A percentile compares a stretch with the other conserved stretches of the same genome.
phyloP scores from a whole-genome alignment of 2,113 vertebrate species.

The Ophthalmolycus amberensis region DNA sequence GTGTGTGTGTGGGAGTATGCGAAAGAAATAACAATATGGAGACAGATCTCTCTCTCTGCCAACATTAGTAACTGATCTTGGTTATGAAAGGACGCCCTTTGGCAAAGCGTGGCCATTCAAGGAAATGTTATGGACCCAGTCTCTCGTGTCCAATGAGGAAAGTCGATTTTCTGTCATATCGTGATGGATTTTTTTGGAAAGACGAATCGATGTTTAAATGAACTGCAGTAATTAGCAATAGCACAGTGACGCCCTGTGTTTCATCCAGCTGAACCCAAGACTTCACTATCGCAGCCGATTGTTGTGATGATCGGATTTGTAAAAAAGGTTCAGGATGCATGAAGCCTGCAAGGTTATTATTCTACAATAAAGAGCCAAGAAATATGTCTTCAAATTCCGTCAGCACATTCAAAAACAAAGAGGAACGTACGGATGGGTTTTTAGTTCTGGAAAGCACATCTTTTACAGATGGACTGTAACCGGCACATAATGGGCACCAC shows the following conservation, averaged over 20 bases:
- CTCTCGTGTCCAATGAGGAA: neutral
- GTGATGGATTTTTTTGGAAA: neutral
- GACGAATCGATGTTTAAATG: neutral
- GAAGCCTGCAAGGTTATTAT: neutral
- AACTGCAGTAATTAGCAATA: slow-evolving; percentile 14
- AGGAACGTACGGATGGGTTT: neutral
- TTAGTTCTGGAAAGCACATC: neutral
- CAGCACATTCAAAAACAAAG: neutral
- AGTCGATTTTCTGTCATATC: neutral
- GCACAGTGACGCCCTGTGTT: neutral
- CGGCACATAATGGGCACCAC: slow-evolving; percentile 4
- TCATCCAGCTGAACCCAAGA: neutral
- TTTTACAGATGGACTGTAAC: neutral
- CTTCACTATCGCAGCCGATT: neutral
- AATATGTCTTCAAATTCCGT: neutral
- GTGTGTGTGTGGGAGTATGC: slow-evolving; percentile 33
- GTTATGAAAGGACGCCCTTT: neutral
- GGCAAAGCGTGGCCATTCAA: neutral
- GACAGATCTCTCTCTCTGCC: neutral
- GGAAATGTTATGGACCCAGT: neutral
- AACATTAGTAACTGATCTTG: slow-evolving; percentile 23
- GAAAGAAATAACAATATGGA: slow-evolving; percentile 13
- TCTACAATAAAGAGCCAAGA: neutral
- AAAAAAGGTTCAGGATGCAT: slow-evolving; percentile 1
- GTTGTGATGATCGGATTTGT: neutral